Evolutionary conservation across 2,113 vertebrate species (phyloP).

Genomic region (Laticauda colubrina): DNA sequence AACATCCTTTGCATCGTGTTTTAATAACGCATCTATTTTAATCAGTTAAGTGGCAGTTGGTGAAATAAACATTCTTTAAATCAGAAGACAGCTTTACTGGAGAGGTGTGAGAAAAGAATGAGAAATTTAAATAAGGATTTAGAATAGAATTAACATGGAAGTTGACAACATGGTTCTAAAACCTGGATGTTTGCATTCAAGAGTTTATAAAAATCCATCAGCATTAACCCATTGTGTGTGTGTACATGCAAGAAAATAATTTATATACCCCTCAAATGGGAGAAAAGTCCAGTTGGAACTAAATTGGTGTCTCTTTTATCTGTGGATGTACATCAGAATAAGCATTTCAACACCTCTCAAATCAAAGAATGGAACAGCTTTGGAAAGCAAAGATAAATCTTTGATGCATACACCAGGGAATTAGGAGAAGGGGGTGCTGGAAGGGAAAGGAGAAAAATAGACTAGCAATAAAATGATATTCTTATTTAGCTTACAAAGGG

Average conservation of each 20-base stretch:
- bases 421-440: neutral
- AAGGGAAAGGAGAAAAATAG: conserved; percentile 8
- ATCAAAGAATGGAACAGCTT: conserved; percentile 3
- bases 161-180: neutral
- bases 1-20: neutral
- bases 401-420: conserved; percentile 9
- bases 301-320: neutral
- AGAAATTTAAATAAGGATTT: neutral
- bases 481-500: conserved; percentile 41
- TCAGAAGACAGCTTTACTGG: neutral
- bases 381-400: conserved; percentile 42
- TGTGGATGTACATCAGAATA: neutral
- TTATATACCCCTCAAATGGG: conserved; percentile 4
- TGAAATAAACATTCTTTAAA: neutral
- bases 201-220: neutral
- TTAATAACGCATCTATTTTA: neutral
- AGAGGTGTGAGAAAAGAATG: neutral
- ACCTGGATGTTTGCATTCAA: conserved; percentile 22
- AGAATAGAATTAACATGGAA: neutral
- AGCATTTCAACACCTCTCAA: conserved; percentile 7
- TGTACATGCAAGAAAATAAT: conserved; percentile 1
- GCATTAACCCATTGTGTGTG: neutral
- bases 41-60: neutral
- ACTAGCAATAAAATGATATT: conserved; percentile 38
- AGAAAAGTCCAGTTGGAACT: conserved; percentile 13